Base-by-base conservation (phyloP, 2,113 vertebrate species). In the Siphamia tubifer region DNA sequence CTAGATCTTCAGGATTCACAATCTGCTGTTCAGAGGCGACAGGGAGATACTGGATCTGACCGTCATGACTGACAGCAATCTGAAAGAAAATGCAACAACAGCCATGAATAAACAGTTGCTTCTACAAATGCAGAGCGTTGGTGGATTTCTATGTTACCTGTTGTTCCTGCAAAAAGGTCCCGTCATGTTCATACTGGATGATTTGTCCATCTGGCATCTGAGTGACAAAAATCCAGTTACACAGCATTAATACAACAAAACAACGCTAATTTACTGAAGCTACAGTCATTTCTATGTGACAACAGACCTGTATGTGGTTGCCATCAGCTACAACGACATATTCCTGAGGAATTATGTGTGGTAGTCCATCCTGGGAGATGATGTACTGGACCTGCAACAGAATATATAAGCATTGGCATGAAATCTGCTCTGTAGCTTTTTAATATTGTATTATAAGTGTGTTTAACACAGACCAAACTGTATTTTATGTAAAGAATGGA, bases 161-260 rank as follows among this genome's bases (percentile, higher is more conserved):
- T 0, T 96, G 94, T 73, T 97, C 97, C 11, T 94, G 95, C 1
- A 98, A 77, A 72, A 97, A 95, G 0, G 93, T 87, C n/a, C 93
- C 79, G 0, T 95, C 96, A 21, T 95, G 94, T 60, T 99, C 97
- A 0, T 99, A 98, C 85, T 98, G 96, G 75, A 99, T 98, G 67
- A 99, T 97, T 74, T 96, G 97, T 38, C 96, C 96, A 2, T 99
- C 97, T 77, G 96, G 92, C 16, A 99, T 94, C 97, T 99, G 68
- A 16, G 47, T 31, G 65, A 32, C 34, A 70, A 21, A 52, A 16
- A 1, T n/a, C 43, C 13, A 31, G 35, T 43, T 10, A 23, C 9
- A 20, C 15, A 2, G 49, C 5, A 24, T 15, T 4, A 8, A 23
- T 21, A 34, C 13, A 27, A 31, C 51, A 13, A 30, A 45, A 43